Evolutionary conservation across 2,113 vertebrate genomes (phyloP), one percentile per base, ranked within the genome.

Genomic region (Leptodactylus fuscus): DNA sequence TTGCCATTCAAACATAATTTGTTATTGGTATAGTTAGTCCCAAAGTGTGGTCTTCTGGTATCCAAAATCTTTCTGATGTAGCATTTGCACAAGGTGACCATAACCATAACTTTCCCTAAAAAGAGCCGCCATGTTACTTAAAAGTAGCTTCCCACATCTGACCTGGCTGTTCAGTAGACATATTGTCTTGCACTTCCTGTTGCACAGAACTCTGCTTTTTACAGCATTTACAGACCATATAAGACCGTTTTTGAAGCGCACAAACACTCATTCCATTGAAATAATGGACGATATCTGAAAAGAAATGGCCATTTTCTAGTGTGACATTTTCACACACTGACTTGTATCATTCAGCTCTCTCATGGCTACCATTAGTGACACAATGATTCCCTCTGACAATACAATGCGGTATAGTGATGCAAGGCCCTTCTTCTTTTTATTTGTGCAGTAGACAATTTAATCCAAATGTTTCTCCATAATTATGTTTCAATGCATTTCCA

Each of bases 401-500:
- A 34, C 77, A 41, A 36, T 67, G 60, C 27, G 13, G 60, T 69
- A 49, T 24, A 22, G 60, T 49, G 24, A 81, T 46, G 24, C 78
- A 65, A 20, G 22, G 34, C 76, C 38, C 36, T 20, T 3, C 4
- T 67, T 49, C 27, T 81, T 24, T 46, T 34, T 81, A 67, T 69
- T 67, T 81, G 41, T 49, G 55, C 38, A 48, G 55, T 29, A 41
- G 55, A 46, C 55, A 81, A 81, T 81, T 81, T 81, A 65, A 46
- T 62, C 78, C 18, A 81, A 62, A 65, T 81, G 78, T 81, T 81
- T 67, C 60, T 81, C 55, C 55, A 67, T 81, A 81, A 81, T 81
- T 81, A 81, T 81, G 79, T 81, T 49, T 81, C 79, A 81, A 34
- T 81, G 55, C 60, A 49, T 81, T 67, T 81, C 41, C 79, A 81